A percentile compares a stretch with the other conserved stretches of the same genome.
Evolutionary conservation across 2,888 invertebrate genomes (phyloP).

Genomic region (Habrosyne pyritoides): DNA sequence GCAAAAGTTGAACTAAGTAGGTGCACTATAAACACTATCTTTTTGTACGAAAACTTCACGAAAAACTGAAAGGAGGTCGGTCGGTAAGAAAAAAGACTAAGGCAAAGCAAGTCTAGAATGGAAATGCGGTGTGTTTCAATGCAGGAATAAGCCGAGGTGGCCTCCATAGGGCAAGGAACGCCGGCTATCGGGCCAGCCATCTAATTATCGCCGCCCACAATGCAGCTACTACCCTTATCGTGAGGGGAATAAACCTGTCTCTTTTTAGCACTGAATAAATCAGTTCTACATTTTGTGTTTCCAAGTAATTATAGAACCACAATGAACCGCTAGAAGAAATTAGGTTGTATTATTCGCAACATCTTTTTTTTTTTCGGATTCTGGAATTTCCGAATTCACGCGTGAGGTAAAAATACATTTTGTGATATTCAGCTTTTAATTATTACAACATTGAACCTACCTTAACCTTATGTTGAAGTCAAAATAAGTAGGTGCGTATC

Average conservation of each 20-base stretch:
- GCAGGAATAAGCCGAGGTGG: slow-evolving; percentile 50
- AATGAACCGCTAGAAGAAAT: slow-evolving; percentile 8
- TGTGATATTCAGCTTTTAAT: too few relatives aligned
- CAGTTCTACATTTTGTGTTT: slow-evolving; percentile 18
- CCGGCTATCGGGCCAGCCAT: slow-evolving; percentile 69
- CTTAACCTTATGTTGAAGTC: too few relatives aligned
- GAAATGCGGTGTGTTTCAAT: slow-evolving; percentile 56
- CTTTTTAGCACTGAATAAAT: slow-evolving; percentile 52
- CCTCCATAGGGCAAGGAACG: slow-evolving; percentile 51
- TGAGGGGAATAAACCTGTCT: slow-evolving; percentile 58
- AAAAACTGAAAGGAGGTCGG: slow-evolving; percentile 41
- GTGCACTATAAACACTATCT: slow-evolving; percentile 29
- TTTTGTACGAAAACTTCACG: slow-evolving; percentile 36
- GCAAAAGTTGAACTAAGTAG: slow-evolving; percentile 33
- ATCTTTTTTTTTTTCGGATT: slow-evolving; percentile 3
- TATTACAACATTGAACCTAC: too few relatives aligned
- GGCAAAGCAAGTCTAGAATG: slow-evolving; percentile 40
- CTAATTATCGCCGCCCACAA: slow-evolving; percentile 64
- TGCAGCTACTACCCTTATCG: slow-evolving; percentile 47
- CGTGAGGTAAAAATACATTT: too few relatives aligned
- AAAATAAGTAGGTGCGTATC: too few relatives aligned
- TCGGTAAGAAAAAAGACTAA: slow-evolving; percentile 45
- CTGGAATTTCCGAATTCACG: too few relatives aligned
- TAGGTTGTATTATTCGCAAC: slow-evolving; percentile 5
- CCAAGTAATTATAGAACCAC: slow-evolving; percentile 17